Conservation (phyloP, 2,797 vertebrate species). For the Furcifer pardalis region DNA sequence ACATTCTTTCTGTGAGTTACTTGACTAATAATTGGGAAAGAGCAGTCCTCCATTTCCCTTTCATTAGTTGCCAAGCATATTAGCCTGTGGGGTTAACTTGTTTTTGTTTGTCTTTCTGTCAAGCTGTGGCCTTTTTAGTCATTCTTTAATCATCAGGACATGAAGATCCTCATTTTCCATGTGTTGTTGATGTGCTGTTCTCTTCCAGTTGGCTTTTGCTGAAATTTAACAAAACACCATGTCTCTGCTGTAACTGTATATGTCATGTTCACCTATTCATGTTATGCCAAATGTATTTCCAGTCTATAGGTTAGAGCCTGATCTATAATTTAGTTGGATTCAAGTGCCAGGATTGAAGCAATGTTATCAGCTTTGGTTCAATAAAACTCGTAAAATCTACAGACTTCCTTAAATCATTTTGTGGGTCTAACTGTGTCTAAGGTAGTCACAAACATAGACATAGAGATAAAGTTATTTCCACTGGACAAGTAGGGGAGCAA, state of each 20-base stretch:
- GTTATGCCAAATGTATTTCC: not conserved
- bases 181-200: slow-evolving; percentile 28
- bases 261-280: not conserved
- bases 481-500: not conserved
- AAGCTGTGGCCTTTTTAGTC: slow-evolving; percentile 36
- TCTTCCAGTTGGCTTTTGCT: slow-evolving; percentile 8
- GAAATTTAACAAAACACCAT: not conserved
- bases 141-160: slow-evolving; percentile 35
- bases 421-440: not conserved
- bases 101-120: slow-evolving; percentile 49
- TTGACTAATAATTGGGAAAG: slow-evolving; percentile 17
- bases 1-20: rapidly evolving
- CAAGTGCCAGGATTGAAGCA: not conserved
- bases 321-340: not conserved
- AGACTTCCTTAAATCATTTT: too few relatives aligned
- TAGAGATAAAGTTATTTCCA: not conserved
- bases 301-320: not conserved
- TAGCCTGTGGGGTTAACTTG: slow-evolving; percentile 33
- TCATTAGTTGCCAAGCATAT: slow-evolving; percentile 23
- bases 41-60: slow-evolving; percentile 15
- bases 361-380: not conserved
- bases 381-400: not conserved
- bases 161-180: slow-evolving; percentile 17
- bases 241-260: not conserved
- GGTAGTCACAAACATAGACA: not conserved